Percentiles rank a stretch among this genome's conserved stretches.
phyloP scores from a whole-genome alignment of 1,140 invertebrate genomes.

The Bombus soroeensis region DNA sequence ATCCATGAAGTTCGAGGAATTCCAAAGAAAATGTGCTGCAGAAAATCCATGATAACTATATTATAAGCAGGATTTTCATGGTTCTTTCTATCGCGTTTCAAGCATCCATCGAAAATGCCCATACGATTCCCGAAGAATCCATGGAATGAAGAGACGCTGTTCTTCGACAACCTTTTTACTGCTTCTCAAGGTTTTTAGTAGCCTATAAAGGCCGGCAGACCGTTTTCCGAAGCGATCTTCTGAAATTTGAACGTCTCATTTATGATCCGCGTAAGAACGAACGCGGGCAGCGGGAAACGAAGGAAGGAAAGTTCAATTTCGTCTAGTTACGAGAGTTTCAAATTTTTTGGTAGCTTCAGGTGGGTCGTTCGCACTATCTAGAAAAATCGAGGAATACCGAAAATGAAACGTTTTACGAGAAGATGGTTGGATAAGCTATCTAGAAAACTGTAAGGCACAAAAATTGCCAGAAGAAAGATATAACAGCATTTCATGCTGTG shows the following conservation, averaged over 20 bases:
- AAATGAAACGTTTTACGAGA: background rate
- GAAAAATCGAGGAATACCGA: background rate
- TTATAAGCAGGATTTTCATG: background rate
- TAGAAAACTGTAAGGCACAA: too few relatives aligned
- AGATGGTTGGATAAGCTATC: too few relatives aligned
- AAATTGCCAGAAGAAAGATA: too few relatives aligned
- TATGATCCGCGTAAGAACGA: background rate
- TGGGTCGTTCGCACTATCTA: background rate
- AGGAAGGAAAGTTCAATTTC: background rate
- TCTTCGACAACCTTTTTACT: background rate
- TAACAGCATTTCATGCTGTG: too few relatives aligned
- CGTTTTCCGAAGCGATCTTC: conserved; percentile 20
- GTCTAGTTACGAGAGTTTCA: background rate
- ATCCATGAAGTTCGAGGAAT: too few relatives aligned
- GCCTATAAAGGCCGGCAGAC: background rate
- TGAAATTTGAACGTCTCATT: conserved; percentile 17
- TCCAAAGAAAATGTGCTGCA: too few relatives aligned
- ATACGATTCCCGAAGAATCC: background rate
- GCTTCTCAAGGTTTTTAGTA: background rate
- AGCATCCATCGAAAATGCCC: background rate
- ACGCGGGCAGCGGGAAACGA: background rate
- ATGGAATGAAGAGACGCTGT: background rate
- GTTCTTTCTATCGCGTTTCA: background rate
- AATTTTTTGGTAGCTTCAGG: background rate
- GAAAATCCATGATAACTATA: too few relatives aligned